A percentile compares a stretch with the other conserved stretches of the same genome.
phyloP scores from a whole-genome alignment of 2,888 invertebrate genomes.

The Metellina segmentata region DNA sequence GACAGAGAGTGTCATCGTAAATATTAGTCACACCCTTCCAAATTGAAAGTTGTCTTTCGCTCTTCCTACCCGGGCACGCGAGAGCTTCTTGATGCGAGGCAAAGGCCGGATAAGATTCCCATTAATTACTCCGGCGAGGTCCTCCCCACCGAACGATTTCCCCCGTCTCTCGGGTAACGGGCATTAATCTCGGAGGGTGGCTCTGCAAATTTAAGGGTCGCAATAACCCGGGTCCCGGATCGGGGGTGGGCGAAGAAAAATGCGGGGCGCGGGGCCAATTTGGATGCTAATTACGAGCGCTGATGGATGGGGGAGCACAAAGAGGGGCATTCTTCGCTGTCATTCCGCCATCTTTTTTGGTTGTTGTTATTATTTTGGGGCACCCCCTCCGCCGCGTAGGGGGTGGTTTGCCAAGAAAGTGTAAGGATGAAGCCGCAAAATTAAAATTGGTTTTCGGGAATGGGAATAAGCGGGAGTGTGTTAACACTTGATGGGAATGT shows the following conservation, averaged over 20 bases:
- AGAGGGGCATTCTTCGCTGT: slow-evolving; percentile 56
- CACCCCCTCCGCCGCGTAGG: neutral
- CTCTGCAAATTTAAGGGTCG: slow-evolving; percentile 48
- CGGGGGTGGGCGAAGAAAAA: slow-evolving; percentile 58
- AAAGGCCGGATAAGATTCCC: slow-evolving; percentile 38
- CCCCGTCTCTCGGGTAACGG: slow-evolving; percentile 49
- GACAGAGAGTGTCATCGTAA: slow-evolving; percentile 25
- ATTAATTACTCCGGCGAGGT: slow-evolving; percentile 38
- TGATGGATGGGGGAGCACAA: slow-evolving; percentile 67
- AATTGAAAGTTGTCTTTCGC: neutral
- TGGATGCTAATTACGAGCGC: slow-evolving; percentile 69
- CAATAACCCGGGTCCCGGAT: slow-evolving; percentile 58
- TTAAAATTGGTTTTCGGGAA: slow-evolving; percentile 58
- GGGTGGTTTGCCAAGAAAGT: slow-evolving; percentile 31
- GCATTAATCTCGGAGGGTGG: slow-evolving; percentile 60
- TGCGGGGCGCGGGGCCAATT: slow-evolving; percentile 65
- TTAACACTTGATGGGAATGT: slow-evolving; percentile 2
- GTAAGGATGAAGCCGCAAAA: slow-evolving; percentile 58
- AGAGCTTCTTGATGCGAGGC: neutral
- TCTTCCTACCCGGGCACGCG: neutral
- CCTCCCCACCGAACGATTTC: neutral
- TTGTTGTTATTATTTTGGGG: slow-evolving; percentile 50
- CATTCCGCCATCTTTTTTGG: neutral
- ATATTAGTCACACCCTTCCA: slow-evolving; percentile 37
- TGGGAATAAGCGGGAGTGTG: neutral